Base-by-base conservation (phyloP, 2,797 vertebrate species). In the Tinamus major region DNA sequence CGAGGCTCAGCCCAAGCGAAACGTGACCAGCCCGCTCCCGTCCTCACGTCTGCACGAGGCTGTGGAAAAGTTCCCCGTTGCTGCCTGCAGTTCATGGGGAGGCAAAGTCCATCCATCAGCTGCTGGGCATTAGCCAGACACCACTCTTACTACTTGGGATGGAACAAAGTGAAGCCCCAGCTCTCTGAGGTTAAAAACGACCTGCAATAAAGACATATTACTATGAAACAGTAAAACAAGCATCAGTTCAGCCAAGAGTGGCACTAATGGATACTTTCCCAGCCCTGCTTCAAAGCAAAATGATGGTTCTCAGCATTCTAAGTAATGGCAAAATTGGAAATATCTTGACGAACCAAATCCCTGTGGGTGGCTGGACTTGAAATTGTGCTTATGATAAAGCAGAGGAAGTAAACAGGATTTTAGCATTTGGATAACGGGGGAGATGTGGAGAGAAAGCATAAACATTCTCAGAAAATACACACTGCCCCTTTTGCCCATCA, bases 291-390 rank as follows among this genome's bases (percentile, higher is more conserved):
- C 81, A 75, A 77, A 91, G 72, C 10, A 53, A 39, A 92, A 53
- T 53, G 85, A 90, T 29, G 42, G 41, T 62, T 94, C 92, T 96
- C 82, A 91, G 83, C 48, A 87, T 74, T 93, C 83, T 90, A 89
- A 94, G 61, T 53, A 83, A 67, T 87, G 82, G n/a, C 29, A 65
- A 35, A 24, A 84, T 31, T 72, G 65, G 67, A 95, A 94, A 79
- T 85, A 72, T 13, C 85, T 75, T 55, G 49, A 91, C 51, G 49
- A 91, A 86, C 61, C n/a, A 89, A 51, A 31, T 51, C 17, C n/a
- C 39, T 69, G 44, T 58, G 53, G 49, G 62, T 79, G 42, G 41
- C 83, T 89, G 63, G 10, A 33, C 56, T 88, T 51, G 53, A 94
- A 69, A 64, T 17, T 46, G 41, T 79, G 10, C 29, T 90, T 5